A percentile compares a stretch with the other conserved stretches of the same genome.
Evolutionary conservation across 2,797 vertebrate species (phyloP).

Genomic region (Fistularia tabacaria): DNA sequence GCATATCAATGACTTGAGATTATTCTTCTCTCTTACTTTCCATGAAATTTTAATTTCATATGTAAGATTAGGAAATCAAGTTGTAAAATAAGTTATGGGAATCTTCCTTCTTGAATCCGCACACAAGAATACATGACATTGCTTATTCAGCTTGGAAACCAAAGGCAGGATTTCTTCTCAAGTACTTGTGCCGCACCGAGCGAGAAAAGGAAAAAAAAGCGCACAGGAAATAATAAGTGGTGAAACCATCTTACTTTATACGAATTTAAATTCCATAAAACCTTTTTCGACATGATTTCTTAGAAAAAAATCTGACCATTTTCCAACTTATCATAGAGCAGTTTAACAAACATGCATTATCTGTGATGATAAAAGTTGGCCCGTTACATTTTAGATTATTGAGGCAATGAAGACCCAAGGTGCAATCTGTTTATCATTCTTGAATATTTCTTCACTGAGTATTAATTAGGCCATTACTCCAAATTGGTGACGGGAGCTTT

Average conservation of each 20-base stretch:
- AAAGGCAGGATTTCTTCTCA: slow-evolving; percentile 9
- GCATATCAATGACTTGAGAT: slow-evolving; percentile 75
- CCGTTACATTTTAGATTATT: slow-evolving; percentile 64
- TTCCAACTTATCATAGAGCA: slow-evolving; percentile 4
- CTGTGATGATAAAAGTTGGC: slow-evolving; percentile 41
- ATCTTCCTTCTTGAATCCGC: slow-evolving; percentile 31
- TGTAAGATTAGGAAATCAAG: slow-evolving; percentile 70
- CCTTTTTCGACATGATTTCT: slow-evolving; percentile 14
- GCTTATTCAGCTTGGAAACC: slow-evolving; percentile 28
- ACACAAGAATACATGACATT: slow-evolving; percentile 43
- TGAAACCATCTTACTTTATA: slow-evolving; percentile 17
- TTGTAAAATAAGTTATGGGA: slow-evolving; percentile 27
- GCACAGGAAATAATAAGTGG: neutral
- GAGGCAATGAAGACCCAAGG: slow-evolving; percentile 64
- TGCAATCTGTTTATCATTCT: slow-evolving; percentile 77
- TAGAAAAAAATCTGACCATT: neutral
- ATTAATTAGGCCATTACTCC: slow-evolving; percentile 84
- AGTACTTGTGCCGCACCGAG: slow-evolving; percentile 2
- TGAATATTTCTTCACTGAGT: slow-evolving; percentile 73
- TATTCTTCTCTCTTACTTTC: slow-evolving; percentile 76
- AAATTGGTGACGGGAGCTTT: slow-evolving; percentile 81
- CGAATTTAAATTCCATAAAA: slow-evolving; percentile 18
- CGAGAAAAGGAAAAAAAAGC: neutral
- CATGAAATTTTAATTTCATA: slow-evolving; percentile 83
- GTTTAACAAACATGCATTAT: slow-evolving; percentile 52